These are phyloP conservation scores for Holacanthella duospinosa DNA, from an alignment of 2,888 invertebrate species.

Conservation along the genomic window DNA sequence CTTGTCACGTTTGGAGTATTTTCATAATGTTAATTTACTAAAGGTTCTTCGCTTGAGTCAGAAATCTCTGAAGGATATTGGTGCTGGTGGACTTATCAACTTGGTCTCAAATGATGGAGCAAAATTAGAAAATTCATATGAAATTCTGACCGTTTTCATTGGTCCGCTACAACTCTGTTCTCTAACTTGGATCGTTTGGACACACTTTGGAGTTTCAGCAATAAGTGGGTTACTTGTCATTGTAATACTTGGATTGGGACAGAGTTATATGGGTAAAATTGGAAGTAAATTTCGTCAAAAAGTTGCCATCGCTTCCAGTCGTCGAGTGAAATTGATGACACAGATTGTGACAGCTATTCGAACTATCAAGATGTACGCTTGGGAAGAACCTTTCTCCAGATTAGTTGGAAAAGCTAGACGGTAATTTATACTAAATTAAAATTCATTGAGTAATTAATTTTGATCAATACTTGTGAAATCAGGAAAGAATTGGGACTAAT, in stretches of 20 bases:
- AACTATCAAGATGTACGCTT: neutral
- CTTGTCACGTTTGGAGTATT: neutral
- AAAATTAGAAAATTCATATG: neutral
- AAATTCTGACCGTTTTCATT: neutral
- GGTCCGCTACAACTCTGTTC: constrained; percentile 1
- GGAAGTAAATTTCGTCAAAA: neutral
- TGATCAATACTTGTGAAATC: neutral
- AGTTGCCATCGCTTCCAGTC: neutral
- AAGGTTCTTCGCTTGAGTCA: neutral
- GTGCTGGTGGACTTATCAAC: neutral
- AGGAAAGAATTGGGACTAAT: neutral
- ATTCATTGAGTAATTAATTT: neutral
- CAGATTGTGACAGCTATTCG: neutral
- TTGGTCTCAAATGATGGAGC: neutral
- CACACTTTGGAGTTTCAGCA: neutral
- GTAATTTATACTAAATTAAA: neutral
- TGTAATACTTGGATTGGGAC: neutral
- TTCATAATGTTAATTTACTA: neutral
- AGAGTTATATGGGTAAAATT: neutral
- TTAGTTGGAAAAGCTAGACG: neutral
- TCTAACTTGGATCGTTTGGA: neutral
- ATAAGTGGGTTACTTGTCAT: neutral
- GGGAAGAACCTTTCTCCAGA: neutral
- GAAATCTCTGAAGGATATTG: neutral
- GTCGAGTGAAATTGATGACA: neutral